Evolutionary conservation across 1,140 invertebrate species (phyloP), one percentile per base, ranked within the genome.

Genomic region (Polypedilum vanderplanki): DNA sequence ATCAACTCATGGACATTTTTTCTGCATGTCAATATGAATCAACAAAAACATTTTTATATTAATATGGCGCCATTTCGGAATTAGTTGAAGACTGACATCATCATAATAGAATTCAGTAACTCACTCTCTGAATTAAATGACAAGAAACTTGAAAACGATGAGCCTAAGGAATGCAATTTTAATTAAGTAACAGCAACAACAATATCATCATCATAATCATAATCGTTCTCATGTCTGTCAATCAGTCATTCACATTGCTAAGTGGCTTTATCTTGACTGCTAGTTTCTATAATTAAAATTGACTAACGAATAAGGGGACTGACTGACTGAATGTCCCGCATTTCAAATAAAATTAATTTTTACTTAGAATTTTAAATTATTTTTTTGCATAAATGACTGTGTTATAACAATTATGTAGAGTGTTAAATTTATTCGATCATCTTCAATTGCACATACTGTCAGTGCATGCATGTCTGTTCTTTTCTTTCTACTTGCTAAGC

Each of bases 161-260:
- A 33, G 24, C 24, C 24, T n/a, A 57, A n/a, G 46, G 46, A 57
- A 57, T 57, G 46, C 46, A 57, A 57, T 57, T 57, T 57, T 57
- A 57, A 46, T 46, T 12, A 57, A 57, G 41, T 46, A 46, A 57
- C 46, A 57, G 4, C 46, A 57, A n/a, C 46, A 57, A n/a, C 46
- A 57, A 57, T n/a, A 57, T 57, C 46, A 57, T 57, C 46, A 57
- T 57, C 46, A 33, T 33, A 33, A 33, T 33, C 24, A 33, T 33
- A 33, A 33, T 33, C 24, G 24, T 33, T 33, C 24, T 33, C 24
- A n/a, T 57, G 46, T 57, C 46, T 57, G 46, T 57, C 46, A 57
- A 57, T 57, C 46, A 57, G 24, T 33, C 24, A 33, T 33, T 33
- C 24, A 33, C 24, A 33, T n/a, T n/a, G 15, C 46, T 57, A 57